A percentile compares a stretch with the other conserved stretches of the same genome.
Conservation (phyloP, 2,888 invertebrate species). For the Toxonevra muliebris region DNA sequence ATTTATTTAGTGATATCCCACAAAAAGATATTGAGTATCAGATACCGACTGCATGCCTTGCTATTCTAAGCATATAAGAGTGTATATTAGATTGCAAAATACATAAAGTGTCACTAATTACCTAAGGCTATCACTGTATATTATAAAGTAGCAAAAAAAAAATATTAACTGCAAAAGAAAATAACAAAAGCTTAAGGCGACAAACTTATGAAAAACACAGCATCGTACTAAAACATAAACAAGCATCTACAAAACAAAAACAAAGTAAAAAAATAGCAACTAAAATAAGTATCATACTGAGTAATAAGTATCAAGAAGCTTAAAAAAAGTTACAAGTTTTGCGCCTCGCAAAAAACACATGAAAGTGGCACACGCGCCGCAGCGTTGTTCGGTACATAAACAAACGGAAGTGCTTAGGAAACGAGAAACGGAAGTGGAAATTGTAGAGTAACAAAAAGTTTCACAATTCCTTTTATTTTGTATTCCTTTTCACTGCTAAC, state of each 20-base stretch:
- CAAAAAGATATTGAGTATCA: no score
- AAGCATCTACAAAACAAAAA: not conserved
- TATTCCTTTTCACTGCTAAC: no score
- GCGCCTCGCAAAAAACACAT: not conserved
- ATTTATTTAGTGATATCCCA: no score
- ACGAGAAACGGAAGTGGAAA: conserved; percentile 32
- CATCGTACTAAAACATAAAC: not conserved
- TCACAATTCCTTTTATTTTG: no score
- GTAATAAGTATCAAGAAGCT: not conserved
- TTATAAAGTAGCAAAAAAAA: not conserved
- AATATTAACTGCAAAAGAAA: not conserved
- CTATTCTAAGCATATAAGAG: no score
- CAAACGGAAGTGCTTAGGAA: conserved; percentile 33
- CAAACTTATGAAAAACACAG: no score
- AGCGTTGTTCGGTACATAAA: conserved; percentile 9
- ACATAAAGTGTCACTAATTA: no score
- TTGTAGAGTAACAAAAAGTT: conserved; percentile 5
- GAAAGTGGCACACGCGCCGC: not conserved
- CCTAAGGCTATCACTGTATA: no score
- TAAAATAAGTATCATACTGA: not conserved
- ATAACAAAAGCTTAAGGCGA: no score
- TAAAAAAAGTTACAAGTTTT: not conserved
- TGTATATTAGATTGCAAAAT: no score
- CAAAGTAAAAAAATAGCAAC: not conserved
- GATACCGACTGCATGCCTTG: no score